Evolutionary conservation across 1,140 invertebrate genomes (phyloP), one percentile per base, ranked within the genome.

Genomic region (Drosophila azteca): DNA sequence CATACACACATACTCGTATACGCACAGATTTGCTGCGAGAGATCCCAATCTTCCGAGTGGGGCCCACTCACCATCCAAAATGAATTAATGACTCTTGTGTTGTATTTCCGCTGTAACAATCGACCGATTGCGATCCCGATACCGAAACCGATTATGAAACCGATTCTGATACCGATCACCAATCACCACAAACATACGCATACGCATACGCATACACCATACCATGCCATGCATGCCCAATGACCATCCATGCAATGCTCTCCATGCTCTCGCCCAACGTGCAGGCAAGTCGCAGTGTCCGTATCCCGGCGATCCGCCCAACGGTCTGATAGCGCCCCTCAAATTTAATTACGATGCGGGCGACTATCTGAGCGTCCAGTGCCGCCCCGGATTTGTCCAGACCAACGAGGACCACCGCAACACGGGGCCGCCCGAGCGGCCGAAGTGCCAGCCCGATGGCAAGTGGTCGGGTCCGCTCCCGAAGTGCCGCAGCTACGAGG

Each of bases 291-390:
- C 95, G n/a, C 93, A 94, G 78, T 96, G 95, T 84, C 94, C 94
- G 15, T 96, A 95, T 91, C 94, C 95, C 1, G 95, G 95, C 11
- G 94, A 96, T 81, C 95, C 95, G 43, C 93, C 94, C 24, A 95
- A 96, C 73, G 95, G 95, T 1, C 92, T 94, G 63, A 94, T 96
- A 71, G 93, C 93, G 1, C 95, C 95, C 6, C 92, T 95, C n/a
- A 96, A 96, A 80, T 96, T 95, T 85, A 94, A 94, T 90, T 96
- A 96, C 90, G 95, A 95, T 84, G 94, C 95, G 22, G 95, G 95
- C 8, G 95, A 96, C 82, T 94, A 94, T 59, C 92, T 96, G 54
- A 94, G 94, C 76, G 94, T 96, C 46, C 94, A 94, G n/a, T 96
- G 95, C 85, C 93, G 94, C 43, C 93, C 94, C 0, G 95, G 95